Evolutionary conservation across 2,797 vertebrate genomes (phyloP).

Genomic region (Liasis olivaceus): DNA sequence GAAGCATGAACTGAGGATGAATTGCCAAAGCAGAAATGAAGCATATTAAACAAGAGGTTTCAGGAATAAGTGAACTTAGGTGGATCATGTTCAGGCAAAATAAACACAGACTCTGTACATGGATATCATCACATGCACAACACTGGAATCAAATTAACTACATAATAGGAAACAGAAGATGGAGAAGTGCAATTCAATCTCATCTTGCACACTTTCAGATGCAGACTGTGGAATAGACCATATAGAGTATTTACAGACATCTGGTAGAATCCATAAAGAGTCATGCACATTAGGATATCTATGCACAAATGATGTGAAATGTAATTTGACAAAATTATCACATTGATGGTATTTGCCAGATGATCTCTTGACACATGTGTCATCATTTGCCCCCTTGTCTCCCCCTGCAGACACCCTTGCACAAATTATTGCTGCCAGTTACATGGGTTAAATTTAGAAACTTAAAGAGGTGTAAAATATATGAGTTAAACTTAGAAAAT

Average conservation of each 20-base stretch:
- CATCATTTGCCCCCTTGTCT: not conserved
- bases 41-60: not conserved
- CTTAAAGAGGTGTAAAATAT: not conserved
- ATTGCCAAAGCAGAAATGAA: too few relatives aligned
- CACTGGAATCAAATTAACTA: not conserved
- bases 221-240: not conserved
- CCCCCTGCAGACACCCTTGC: not conserved
- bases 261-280: not conserved
- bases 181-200: not conserved
- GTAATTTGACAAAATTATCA: not conserved
- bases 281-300: not conserved
- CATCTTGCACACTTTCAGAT: not conserved
- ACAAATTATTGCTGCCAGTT: not conserved
- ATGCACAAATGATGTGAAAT: not conserved
- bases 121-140: not conserved
- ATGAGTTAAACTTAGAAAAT: not conserved
- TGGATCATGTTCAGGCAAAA: not conserved
- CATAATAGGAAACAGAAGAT: not conserved
- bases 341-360: not conserved
- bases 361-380: not conserved
- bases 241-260: not conserved
- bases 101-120: not conserved
- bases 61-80: not conserved
- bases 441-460: not conserved
- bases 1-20: too few relatives aligned